Evolutionary conservation across 2,113 vertebrate genomes (phyloP), one percentile per base, ranked within the genome.

Genomic region (Poeciliopsis occidentalis): DNA sequence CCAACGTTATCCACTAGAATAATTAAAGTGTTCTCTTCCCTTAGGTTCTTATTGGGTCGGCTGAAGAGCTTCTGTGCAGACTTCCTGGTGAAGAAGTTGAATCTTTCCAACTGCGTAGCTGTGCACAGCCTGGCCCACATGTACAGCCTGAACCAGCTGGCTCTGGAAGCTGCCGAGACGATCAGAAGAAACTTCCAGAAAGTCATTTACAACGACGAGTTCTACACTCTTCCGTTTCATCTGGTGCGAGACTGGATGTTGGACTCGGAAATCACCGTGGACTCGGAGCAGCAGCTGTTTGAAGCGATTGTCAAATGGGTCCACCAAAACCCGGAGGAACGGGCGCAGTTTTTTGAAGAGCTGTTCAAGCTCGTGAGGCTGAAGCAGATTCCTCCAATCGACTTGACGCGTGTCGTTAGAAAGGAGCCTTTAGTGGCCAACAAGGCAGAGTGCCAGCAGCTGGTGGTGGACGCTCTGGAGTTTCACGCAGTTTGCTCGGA

Each of bases 81-180:
- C 81, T 98, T 98, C 80, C 93, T 99, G 71, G 97, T 97, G 94
- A 97, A 97, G 86, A 98, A 98, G 24, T 93, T 99, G 76, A 97
- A 93, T 69, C 93, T 98, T 41, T 96, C 96, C 31, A 99, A 98
- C 88, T 99, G 97, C 7, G 96, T 99, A 1, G 97, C 97, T 0
- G 95, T 98, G 73, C 97, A 99, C 88, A 98, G 97, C 87, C 89
- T 98, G 73, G 97, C 97, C 13, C 96, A 98, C 90, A 98, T 97
- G 96, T 99, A 99, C 73, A 96, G 96, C 8, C 81, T 99, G 79
- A 97, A 96, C 67, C 96, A 96, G 63, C 94, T 98, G 77, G 95
- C 96, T 30, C 88, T 96, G 76, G 95, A 95, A 71, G 96, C 96
- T 0, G 96, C 96, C 0, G 95, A 96, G 75, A 97, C 95, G 92